phyloP scores from a whole-genome alignment of 2,888 invertebrate species.

The Exephanes ischioxanthus region DNA sequence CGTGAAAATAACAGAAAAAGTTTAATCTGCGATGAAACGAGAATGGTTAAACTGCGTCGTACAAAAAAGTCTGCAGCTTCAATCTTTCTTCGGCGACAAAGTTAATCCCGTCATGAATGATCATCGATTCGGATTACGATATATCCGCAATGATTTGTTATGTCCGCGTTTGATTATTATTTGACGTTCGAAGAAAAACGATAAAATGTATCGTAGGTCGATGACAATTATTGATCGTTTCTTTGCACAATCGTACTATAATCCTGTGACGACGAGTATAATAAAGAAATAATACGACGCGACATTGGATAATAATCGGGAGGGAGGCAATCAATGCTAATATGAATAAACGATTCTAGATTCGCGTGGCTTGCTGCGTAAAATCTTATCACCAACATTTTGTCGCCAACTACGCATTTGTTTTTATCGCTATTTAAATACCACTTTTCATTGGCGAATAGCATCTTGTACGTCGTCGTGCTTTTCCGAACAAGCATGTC shows the following conservation, averaged over 20 bases:
- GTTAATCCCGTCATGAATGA: not conserved
- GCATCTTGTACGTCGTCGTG: constrained; percentile 3
- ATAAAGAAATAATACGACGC: not conserved
- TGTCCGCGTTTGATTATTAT: not conserved
- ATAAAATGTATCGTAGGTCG: not conserved
- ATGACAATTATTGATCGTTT: constrained; percentile 31
- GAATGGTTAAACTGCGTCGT: too few relatives aligned
- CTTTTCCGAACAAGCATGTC: constrained; percentile 14
- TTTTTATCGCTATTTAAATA: constrained; percentile 31
- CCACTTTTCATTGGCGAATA: not conserved
- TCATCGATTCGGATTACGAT: not conserved
- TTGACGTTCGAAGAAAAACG: not conserved
- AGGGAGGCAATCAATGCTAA: not conserved
- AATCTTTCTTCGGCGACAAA: too few relatives aligned
- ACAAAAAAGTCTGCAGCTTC: too few relatives aligned
- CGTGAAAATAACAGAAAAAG: too few relatives aligned
- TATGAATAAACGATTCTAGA: not conserved
- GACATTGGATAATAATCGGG: constrained; percentile 1
- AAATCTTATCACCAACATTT: not conserved
- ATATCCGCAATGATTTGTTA: not conserved
- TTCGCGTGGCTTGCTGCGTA: not conserved
- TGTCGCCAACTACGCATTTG: not conserved
- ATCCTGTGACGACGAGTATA: not conserved
- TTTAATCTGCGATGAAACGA: too few relatives aligned
- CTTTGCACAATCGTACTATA: not conserved